phyloP scores from a whole-genome alignment of 2,888 invertebrate genomes.

The Yponomeuta cagnagella region DNA sequence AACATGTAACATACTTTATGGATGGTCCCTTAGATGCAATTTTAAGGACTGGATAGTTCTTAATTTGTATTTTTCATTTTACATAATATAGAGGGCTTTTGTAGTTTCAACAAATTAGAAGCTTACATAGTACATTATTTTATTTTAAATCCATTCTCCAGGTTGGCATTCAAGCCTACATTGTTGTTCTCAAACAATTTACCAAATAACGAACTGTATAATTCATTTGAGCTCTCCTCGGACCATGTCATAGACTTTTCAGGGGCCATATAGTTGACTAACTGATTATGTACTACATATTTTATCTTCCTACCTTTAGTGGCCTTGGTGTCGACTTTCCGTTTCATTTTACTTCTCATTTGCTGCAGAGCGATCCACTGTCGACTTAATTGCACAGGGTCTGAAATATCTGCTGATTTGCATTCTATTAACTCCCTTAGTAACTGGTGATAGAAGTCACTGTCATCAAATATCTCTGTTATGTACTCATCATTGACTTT shows the following conservation, averaged over 20 bases:
- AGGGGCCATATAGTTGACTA: conserved; percentile 95
- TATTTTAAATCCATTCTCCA: conserved; percentile 50
- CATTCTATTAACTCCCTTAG: conserved; percentile 94
- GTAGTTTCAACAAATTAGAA: neutral
- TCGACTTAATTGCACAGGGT: conserved; percentile 89
- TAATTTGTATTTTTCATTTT: no score
- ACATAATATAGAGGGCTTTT: neutral
- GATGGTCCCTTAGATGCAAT: no score
- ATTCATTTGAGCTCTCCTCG: conserved; percentile 86
- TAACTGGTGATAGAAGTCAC: conserved; percentile 97
- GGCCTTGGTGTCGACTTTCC: conserved; percentile 93
- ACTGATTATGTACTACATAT: conserved; percentile 88
- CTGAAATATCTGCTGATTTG: conserved; percentile 88
- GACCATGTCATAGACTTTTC: conserved; percentile 81
- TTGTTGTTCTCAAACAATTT: conserved; percentile 71
- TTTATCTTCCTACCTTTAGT: conserved; percentile 95
- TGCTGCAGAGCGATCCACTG: conserved; percentile 96
- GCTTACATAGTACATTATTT: conserved; percentile 23
- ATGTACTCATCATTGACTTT: conserved; percentile 78
- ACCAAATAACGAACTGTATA: conserved; percentile 89
- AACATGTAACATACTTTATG: no score
- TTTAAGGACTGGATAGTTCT: no score
- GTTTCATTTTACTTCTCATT: conserved; percentile 92
- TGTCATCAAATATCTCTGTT: conserved; percentile 94
- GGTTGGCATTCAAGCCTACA: conserved; percentile 50